phyloP scores from a whole-genome alignment of 2,797 vertebrate genomes.

The Prionace glauca region DNA sequence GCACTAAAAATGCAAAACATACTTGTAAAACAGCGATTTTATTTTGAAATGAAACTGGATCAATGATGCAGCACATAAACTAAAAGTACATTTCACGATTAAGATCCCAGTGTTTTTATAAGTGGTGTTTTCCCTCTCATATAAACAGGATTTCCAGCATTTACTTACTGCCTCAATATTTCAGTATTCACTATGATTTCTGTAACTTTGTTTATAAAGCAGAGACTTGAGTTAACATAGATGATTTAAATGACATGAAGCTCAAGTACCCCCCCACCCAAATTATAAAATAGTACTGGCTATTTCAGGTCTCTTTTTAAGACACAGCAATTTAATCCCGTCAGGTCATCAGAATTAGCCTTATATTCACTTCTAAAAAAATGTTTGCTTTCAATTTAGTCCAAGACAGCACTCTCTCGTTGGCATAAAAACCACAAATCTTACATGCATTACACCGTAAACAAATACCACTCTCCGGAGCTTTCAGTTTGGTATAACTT shows the following conservation, averaged over 20 bases:
- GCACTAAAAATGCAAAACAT: conserved; percentile 59
- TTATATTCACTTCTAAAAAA: background rate
- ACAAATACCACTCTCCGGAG: background rate
- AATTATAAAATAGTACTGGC: background rate
- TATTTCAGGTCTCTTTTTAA: background rate
- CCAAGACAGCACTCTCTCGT: background rate
- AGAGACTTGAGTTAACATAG: background rate
- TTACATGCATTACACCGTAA: background rate
- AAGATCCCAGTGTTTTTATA: background rate
- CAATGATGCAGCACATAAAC: background rate
- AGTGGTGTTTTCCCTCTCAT: background rate
- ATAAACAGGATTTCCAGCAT: background rate
- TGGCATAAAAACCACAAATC: background rate
- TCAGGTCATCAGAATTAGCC: background rate
- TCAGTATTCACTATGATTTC: background rate
- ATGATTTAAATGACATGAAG: background rate
- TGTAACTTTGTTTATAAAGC: background rate
- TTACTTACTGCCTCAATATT: background rate
- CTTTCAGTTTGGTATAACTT: background rate
- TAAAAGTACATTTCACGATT: background rate
- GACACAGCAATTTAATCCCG: background rate
- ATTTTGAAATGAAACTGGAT: background rate
- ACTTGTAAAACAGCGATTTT: background rate
- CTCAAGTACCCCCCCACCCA: background rate
- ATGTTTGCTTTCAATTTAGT: background rate